Percentiles rank a stretch among this genome's conserved stretches.
Evolutionary conservation across 2,113 vertebrate genomes (phyloP).

Genomic region (Salvelinus sp.): DNA sequence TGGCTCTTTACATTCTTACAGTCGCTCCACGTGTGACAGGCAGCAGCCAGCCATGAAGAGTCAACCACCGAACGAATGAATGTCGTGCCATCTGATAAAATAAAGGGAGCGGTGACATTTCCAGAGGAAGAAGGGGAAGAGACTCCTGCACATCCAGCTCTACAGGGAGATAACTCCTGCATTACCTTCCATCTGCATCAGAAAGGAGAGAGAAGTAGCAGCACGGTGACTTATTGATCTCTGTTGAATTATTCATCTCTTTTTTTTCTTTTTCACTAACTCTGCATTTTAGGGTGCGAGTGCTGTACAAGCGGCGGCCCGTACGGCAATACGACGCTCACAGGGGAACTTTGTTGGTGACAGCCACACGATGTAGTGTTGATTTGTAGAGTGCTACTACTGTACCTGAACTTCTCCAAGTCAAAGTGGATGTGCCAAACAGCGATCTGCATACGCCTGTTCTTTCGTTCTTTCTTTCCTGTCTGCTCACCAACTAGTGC

Average conservation of each 20-base stretch:
- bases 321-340: slow-evolving; percentile 77
- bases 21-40: slow-evolving; percentile 16
- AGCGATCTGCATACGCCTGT: background rate
- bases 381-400: slow-evolving; percentile 69
- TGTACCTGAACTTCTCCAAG: slow-evolving; percentile 31
- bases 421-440: background rate
- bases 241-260: slow-evolving; percentile 97
- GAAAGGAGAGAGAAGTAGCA: slow-evolving; percentile 69
- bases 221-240: slow-evolving; percentile 83
- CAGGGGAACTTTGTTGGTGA: slow-evolving; percentile 78
- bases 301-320: slow-evolving; percentile 79
- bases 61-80: slow-evolving; percentile 79
- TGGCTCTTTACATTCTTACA: slow-evolving; percentile 32
- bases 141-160: slow-evolving; percentile 95
- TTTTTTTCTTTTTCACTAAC: slow-evolving; percentile 76
- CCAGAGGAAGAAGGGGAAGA: slow-evolving; percentile 73
- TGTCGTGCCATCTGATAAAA: slow-evolving; percentile 84
- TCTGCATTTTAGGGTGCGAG: slow-evolving; percentile 78
- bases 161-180: slow-evolving; percentile 82
- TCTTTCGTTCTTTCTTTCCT: background rate
- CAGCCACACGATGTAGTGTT: slow-evolving; percentile 78
- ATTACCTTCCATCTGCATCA: slow-evolving; percentile 88
- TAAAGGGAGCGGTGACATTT: slow-evolving; percentile 78
- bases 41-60: slow-evolving; percentile 83
- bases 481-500: slow-evolving; percentile 69